phyloP scores from a whole-genome alignment of 2,113 vertebrate species.

The Uria lomvia region DNA sequence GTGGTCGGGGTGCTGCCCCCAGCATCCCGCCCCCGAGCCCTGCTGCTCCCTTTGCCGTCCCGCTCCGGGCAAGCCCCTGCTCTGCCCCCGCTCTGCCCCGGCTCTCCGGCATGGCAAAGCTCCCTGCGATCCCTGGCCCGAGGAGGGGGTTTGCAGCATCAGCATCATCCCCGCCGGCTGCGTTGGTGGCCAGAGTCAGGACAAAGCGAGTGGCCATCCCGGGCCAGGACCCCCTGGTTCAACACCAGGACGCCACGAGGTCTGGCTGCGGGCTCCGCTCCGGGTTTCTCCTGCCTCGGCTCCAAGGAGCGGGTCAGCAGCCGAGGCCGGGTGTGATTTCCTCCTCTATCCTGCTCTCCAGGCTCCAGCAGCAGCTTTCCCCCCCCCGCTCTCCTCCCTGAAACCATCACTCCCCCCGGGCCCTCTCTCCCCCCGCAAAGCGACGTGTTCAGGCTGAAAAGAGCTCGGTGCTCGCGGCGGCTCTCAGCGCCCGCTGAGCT shows the following conservation, averaged over 20 bases:
- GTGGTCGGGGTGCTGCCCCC: not conserved
- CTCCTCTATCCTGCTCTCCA: not conserved
- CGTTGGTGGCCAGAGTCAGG: not conserved
- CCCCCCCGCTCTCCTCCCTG: not conserved
- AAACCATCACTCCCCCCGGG: not conserved
- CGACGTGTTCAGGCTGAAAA: not conserved
- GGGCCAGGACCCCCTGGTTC: not conserved
- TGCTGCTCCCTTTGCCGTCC: not conserved
- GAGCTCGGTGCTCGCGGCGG: accelerated
- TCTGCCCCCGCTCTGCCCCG: too few species aligned
- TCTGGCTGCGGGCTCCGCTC: not conserved
- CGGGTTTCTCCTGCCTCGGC: not conserved
- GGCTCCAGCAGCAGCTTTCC: not conserved
- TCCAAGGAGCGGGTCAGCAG: not conserved
- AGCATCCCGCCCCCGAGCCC: not conserved
- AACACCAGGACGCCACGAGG: too few species aligned
- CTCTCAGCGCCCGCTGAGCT: not conserved
- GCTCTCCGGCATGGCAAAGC: not conserved
- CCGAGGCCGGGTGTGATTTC: not conserved
- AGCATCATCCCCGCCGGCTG: not conserved
- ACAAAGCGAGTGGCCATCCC: too few species aligned
- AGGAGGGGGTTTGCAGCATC: not conserved
- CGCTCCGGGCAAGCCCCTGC: not conserved
- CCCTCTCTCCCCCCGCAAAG: not conserved
- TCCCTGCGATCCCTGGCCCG: accelerated